phyloP scores from a whole-genome alignment of 1,140 invertebrate species.

The Hermatobates lingyangjiaoensis region DNA sequence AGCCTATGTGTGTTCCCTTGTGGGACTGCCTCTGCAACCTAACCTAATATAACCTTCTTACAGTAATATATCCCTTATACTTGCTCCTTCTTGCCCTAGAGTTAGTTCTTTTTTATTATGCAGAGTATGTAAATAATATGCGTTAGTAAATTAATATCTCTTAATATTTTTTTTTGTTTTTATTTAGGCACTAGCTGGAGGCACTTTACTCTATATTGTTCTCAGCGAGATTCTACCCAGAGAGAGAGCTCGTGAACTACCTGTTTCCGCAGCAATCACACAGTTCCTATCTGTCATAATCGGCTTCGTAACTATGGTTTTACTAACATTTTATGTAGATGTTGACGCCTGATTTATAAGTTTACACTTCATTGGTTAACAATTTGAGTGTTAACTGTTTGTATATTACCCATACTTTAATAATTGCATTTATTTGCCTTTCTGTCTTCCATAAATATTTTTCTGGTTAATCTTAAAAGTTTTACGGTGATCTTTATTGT shows the following conservation, averaged over 20 bases:
- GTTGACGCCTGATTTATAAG: not conserved
- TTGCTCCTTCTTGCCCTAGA: not conserved
- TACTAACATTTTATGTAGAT: not conserved
- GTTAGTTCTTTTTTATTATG: not conserved
- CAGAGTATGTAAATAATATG: not conserved
- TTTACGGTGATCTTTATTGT: no score
- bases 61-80: not conserved
- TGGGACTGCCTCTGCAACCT: no score
- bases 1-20: no score
- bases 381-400: no score
- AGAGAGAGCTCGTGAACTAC: conserved; percentile 35
- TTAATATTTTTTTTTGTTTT: not conserved
- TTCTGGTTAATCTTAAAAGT: no score
- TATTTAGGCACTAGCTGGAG: conserved; percentile 60
- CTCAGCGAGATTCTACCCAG: conserved; percentile 78
- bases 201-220: conserved; percentile 80
- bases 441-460: no score
- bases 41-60: not conserved
- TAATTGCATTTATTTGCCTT: no score
- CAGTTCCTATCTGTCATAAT: conserved; percentile 4
- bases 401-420: no score
- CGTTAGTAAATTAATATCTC: not conserved
- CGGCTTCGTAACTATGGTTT: conserved; percentile 7
- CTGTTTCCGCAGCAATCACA: not conserved
- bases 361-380: no score